Base-by-base conservation (phyloP, 2,797 vertebrate genomes). In the Cottoperca gobio region DNA sequence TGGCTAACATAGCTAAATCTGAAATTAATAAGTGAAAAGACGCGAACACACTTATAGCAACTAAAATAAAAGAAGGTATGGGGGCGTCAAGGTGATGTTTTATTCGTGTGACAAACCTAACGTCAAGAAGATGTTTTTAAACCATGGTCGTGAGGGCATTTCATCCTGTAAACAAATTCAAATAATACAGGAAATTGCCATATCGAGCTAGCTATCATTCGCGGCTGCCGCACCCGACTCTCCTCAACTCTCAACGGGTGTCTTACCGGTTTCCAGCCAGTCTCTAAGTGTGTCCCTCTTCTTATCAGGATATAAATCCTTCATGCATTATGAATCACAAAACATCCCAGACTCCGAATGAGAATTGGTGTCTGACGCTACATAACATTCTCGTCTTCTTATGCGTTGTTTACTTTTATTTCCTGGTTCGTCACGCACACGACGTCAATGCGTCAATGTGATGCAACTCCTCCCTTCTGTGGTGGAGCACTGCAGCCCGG, bases 1-100 rank as follows among this genome's bases (percentile, higher is more conserved):
- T 79, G 78, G 91, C 86, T 83, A 91, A 93, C 92, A 94, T 93
- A 2, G 84, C 89, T 86, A 79, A 85, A 87, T 84, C 91, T 90
- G 88, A 28, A 87, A 86, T 23, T 3, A 65, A 70, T 50, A 35
- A 64, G 68, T 35, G 21, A 54, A 46, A 59, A 73, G 19, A 78
- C n/a, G 46, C 45, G 4, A 21, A 64, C 3, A 76, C 48, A 60
- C 39, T 82, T 43, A 67, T 1, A 23, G 5, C 14, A 49, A 16
- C n/a, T 35, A 14, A 9, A 68, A 54, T 19, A 48, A 45, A 33
- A 12, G 1, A 8, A 24, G 6, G 5, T 16, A 19, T 5, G 8
- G 8, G 11, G 13, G 14, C 16, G 4, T 6, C 16, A 31, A 3
- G 40, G 7, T 33, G 9, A 0, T 53, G 35, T 53, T 76, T 60